Base-by-base conservation (phyloP, 2,888 invertebrate species). In the Steromphala cineraria region DNA sequence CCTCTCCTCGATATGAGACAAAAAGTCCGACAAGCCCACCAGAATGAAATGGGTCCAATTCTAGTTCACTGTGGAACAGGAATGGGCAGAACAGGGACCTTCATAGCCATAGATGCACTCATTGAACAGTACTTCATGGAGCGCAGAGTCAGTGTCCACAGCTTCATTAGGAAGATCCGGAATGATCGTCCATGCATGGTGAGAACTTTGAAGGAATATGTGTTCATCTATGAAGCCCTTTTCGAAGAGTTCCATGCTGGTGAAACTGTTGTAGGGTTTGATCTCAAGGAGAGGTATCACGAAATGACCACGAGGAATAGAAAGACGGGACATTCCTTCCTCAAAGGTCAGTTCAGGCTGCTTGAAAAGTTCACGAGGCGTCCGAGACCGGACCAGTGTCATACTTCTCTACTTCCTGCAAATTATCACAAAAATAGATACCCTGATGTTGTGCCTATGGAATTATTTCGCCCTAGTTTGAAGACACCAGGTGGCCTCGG, bases 21-120 rank as follows among this genome's bases (percentile, higher is more conserved):
- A 31, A 90, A 89, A 71, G 87, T 90, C 4, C 81, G 87, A 17
- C 81, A 81, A 7, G 86, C 85, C 71, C 88, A 89, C 31, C 81
- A 81, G 13, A 81, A 84, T 21, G 85, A 83, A 24, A 84, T 86
- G 7, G 53, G 56, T 40, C 93, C 92, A 0, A 81, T 92, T 17
- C 83, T 93, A 40, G 93, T 93, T 5, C 93, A 93, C 81, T 93
- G 93, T 85, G 93, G 93, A 10, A 93, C 93, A 7, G 93, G 93
- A 0, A 90, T 93, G 40, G 92, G 91, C 74, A 84, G 92, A 28
- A 91, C 92, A 2, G 93, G 90, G 2, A 90, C 90, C 4, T 93
- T 89, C 86, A 92, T 93, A 13, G 93, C 93, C 3, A 84, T 93
- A 2, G 93, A 93, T 82, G 86, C 90, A n/a, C 87, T 93, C 4